phyloP scores from a whole-genome alignment of 2,888 invertebrate genomes.

The Fragum fragum region DNA sequence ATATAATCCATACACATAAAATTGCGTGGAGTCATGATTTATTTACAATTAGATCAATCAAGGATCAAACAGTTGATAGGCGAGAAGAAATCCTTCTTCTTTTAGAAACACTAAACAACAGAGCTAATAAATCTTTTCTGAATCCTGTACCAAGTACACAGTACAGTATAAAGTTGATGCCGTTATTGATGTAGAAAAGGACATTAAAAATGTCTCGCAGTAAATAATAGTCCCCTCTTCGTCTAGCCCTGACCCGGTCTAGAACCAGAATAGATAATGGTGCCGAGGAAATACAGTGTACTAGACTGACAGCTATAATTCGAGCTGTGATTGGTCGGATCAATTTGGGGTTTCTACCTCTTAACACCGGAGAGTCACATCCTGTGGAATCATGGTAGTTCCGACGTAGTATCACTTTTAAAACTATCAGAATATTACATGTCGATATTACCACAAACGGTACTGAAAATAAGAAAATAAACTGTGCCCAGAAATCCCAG shows the following conservation, averaged over 20 bases:
- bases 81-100: constrained; percentile 19
- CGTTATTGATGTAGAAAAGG: constrained; percentile 57
- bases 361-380: not conserved
- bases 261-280: constrained; percentile 40
- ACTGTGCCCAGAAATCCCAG: constrained; percentile 32
- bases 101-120: not conserved
- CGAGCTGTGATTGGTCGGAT: constrained; percentile 48
- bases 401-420: constrained; percentile 31
- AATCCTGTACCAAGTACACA: constrained; percentile 47
- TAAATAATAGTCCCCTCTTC: constrained; percentile 7
- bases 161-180: constrained; percentile 54
- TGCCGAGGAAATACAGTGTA: constrained; percentile 45
- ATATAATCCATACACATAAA: too few relatives aligned
- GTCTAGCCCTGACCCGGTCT: constrained; percentile 22
- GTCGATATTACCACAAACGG: constrained; percentile 44
- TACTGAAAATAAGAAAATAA: constrained; percentile 37
- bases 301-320: constrained; percentile 40
- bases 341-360: constrained; percentile 9
- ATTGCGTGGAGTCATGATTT: too few relatives aligned
- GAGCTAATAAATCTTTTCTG: constrained; percentile 42
- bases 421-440: constrained; percentile 47
- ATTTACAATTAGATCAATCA: too few relatives aligned
- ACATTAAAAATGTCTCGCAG: constrained; percentile 38
- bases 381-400: constrained; percentile 15
- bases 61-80: not conserved